Percentiles rank a stretch among this genome's conserved stretches.
Evolutionary conservation across 2,113 vertebrate species (phyloP).

Genomic region (Atrichornis clamosus): DNA sequence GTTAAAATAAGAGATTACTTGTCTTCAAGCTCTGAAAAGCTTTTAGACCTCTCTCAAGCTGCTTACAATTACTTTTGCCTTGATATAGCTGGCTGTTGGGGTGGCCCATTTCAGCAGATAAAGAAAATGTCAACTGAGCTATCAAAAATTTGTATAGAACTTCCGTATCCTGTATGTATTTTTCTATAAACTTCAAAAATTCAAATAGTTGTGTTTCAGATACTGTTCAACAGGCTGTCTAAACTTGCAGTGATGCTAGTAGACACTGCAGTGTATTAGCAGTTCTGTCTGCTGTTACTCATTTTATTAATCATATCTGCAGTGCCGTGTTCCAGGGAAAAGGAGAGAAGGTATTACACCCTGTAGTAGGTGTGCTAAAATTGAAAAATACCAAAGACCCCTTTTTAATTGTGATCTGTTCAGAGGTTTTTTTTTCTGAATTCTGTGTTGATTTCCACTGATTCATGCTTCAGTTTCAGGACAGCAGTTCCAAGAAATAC

Average conservation of each 20-base stretch:
- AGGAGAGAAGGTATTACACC: neutral
- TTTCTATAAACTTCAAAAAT: neutral
- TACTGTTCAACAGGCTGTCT: neutral
- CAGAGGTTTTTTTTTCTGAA: neutral
- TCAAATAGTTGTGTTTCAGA: neutral
- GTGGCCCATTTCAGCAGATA: neutral
- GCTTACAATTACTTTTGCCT: neutral
- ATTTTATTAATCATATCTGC: neutral
- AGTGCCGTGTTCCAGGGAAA: neutral
- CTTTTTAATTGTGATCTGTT: neutral
- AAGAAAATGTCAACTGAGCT: neutral
- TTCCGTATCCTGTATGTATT: neutral
- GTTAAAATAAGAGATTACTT: neutral
- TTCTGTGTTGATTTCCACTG: neutral
- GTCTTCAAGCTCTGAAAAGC: neutral
- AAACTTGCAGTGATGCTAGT: neutral
- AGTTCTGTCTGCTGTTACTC: neutral
- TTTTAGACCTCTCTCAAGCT: neutral
- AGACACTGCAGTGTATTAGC: neutral
- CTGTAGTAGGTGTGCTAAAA: neutral
- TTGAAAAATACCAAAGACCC: neutral
- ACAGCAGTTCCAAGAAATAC: neutral
- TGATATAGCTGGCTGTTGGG: neutral
- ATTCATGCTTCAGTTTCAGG: neutral
- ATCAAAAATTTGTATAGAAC: neutral